These are phyloP conservation scores for Buceros bicornis DNA, from an alignment of 2,797 vertebrate species.

Conservation along the genomic window DNA sequence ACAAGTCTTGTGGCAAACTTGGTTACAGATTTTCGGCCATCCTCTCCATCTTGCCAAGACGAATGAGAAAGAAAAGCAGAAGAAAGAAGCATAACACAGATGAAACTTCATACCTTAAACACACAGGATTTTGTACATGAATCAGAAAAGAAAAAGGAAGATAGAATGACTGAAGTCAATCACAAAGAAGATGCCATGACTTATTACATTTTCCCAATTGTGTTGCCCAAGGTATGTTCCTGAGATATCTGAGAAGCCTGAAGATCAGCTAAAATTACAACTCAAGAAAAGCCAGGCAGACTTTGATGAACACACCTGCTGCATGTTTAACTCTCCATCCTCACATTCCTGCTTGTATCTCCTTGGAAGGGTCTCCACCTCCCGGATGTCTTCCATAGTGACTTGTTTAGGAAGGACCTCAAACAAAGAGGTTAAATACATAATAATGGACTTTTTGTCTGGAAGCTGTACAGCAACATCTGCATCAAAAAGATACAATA, in stretches of 20 bases:
- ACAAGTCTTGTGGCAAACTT: background rate
- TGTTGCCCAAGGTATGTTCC: background rate
- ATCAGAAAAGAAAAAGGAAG: background rate
- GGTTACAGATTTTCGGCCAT: background rate
- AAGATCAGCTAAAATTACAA: background rate
- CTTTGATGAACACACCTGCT: conserved; percentile 77
- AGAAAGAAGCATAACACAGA: background rate
- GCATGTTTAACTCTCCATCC: conserved; percentile 74
- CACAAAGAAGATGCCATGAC: background rate
- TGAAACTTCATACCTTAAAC: background rate
- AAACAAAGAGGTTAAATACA: conserved; percentile 98
- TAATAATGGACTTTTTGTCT: conserved; percentile 99
- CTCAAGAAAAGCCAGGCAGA: background rate
- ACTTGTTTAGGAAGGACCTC: conserved; percentile 96
- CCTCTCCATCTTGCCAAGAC: background rate
- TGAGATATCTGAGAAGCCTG: background rate
- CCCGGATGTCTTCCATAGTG: conserved; percentile 94
- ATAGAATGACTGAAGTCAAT: background rate
- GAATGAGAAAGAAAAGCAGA: background rate
- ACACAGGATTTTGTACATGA: background rate
- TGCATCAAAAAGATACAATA: conserved; percentile 72
- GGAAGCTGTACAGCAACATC: conserved; percentile 95
- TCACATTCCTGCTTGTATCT: conserved; percentile 89
- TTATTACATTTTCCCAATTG: background rate
- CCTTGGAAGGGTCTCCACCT: conserved; percentile 95